Conservation (phyloP, 2,888 invertebrate species). For the Morinoia aosen region DNA sequence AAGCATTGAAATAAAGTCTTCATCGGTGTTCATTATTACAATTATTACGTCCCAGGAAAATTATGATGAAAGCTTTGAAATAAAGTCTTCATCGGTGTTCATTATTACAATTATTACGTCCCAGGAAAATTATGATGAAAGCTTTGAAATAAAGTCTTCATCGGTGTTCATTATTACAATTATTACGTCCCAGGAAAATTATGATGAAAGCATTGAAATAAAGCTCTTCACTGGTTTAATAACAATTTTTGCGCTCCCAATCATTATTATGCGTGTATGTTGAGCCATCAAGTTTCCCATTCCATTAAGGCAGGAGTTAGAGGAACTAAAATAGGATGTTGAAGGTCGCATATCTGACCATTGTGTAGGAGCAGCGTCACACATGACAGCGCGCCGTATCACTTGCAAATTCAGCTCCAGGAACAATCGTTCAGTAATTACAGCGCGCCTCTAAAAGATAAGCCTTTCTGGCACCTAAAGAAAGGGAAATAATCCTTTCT, state of each 20-base stretch:
- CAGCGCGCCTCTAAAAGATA: not conserved
- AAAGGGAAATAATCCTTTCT: not conserved
- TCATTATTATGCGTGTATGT: not conserved
- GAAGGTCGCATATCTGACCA: not conserved
- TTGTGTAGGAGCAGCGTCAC: not conserved
- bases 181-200: no score
- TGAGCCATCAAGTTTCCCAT: not conserved
- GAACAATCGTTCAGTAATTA: constrained; percentile 21
- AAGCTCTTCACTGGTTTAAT: no score
- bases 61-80: no score
- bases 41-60: no score
- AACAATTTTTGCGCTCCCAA: not conserved
- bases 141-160: no score
- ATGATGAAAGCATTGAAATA: no score
- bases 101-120: no score
- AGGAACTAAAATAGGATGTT: not conserved
- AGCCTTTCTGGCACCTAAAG: not conserved
- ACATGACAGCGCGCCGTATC: not conserved
- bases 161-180: no score
- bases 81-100: no score
- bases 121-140: no score
- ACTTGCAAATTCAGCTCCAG: not conserved
- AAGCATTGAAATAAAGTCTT: no score
- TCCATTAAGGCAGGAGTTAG: not conserved
- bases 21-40: no score